A percentile compares a stretch with the other conserved stretches of the same genome.
phyloP scores from a whole-genome alignment of 2,113 vertebrate species.

The Ictalurus punctatus region DNA sequence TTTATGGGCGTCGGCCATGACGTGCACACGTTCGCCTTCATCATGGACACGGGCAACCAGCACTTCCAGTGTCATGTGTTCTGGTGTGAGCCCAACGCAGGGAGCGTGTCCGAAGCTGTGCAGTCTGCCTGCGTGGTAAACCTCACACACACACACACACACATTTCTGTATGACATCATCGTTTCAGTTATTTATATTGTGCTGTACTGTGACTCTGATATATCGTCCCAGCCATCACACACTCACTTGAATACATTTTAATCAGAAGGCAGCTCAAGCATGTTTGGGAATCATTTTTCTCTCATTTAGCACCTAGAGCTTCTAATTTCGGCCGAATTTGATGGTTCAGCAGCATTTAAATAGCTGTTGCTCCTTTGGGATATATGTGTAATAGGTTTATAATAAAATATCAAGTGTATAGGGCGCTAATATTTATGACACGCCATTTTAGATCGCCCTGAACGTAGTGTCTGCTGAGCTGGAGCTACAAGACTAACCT shows the following conservation, averaged over 20 bases:
- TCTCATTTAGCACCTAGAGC: neutral
- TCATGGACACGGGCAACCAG: constrained; percentile 96
- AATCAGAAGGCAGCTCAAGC: neutral
- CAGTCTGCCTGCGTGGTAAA: constrained; percentile 98
- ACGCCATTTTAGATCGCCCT: neutral
- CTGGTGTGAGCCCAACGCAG: constrained; percentile 96
- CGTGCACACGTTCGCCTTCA: constrained; percentile 92
- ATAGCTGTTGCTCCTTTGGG: neutral
- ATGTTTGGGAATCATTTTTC: neutral
- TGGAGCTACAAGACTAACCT: neutral
- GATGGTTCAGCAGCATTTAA: neutral
- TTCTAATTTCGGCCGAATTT: neutral
- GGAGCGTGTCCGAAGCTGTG: constrained; percentile 91
- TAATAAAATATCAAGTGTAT: neutral
- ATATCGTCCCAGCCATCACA: neutral
- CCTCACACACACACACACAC: neutral
- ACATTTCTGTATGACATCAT: neutral
- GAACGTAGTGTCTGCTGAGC: neutral
- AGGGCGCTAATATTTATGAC: neutral
- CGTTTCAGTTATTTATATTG: neutral
- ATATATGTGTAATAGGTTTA: neutral
- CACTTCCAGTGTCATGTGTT: constrained; percentile 95
- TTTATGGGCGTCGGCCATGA: constrained; percentile 98
- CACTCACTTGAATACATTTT: neutral
- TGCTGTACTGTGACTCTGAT: neutral